Conservation (phyloP, 2,797 vertebrate genomes). For the Ceryle rudis region DNA sequence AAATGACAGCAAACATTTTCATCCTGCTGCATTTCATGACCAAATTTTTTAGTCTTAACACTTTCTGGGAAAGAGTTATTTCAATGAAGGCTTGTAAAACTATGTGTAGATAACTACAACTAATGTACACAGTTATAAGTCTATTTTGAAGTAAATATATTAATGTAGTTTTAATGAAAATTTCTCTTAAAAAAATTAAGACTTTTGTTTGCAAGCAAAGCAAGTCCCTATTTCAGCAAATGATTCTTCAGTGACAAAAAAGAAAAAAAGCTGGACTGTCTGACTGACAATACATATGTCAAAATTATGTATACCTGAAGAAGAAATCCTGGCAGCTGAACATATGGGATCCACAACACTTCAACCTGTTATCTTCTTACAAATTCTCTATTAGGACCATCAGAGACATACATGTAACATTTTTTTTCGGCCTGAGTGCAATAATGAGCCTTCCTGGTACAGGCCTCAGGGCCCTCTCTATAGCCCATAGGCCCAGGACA, state of each 20-base stretch:
- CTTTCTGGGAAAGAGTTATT: background rate
- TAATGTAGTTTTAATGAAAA: background rate
- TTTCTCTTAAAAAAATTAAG: background rate
- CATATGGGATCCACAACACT: background rate
- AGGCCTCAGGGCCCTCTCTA: too few relatives aligned
- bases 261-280: background rate
- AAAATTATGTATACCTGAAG: background rate
- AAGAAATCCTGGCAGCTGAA: background rate
- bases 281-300: background rate
- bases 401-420: background rate
- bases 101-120: background rate
- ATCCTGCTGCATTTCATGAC: background rate
- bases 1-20: background rate
- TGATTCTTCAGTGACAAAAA: background rate
- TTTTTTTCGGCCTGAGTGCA: background rate
- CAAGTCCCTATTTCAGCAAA: background rate
- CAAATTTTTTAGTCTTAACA: background rate
- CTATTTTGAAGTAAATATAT: background rate
- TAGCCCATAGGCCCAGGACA: rapidly evolving
- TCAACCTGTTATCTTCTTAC: background rate
- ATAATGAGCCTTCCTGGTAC: background rate
- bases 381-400: background rate
- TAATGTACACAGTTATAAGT: background rate
- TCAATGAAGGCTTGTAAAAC: background rate
- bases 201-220: background rate